Evolutionary conservation across 1,140 invertebrate genomes (phyloP).

Genomic region (Marisa cornuarietis): DNA sequence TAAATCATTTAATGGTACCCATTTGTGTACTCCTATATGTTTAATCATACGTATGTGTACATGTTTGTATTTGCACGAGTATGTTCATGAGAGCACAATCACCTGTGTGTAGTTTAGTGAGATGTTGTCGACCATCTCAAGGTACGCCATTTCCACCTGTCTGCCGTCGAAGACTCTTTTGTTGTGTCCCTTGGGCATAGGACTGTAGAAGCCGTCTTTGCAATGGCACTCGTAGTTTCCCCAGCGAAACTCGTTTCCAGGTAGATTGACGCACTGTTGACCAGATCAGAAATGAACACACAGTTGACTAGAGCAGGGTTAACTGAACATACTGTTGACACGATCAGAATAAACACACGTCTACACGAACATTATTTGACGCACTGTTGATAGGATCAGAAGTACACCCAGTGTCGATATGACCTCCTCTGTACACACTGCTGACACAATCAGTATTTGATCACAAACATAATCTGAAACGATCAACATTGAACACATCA

Average conservation of each 20-base stretch:
- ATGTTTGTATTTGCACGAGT: background rate
- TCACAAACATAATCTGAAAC: too few relatives aligned
- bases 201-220: constrained; percentile 52
- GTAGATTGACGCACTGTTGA: constrained; percentile 54
- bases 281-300: constrained; percentile 19
- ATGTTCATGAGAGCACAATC: too few relatives aligned
- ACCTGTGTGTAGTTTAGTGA: constrained; percentile 29
- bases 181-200: constrained; percentile 13
- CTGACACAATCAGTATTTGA: too few relatives aligned
- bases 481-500: too few relatives aligned
- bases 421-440: too few relatives aligned
- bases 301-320: too few relatives aligned
- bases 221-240: constrained; percentile 61
- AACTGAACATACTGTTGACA: too few relatives aligned
- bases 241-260: constrained; percentile 42
- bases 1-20: too few relatives aligned
- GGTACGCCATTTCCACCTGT: constrained; percentile 52
- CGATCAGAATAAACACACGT: too few relatives aligned
- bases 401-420: too few relatives aligned
- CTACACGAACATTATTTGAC: too few relatives aligned
- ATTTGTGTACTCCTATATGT: background rate
- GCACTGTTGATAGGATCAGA: too few relatives aligned
- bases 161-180: constrained; percentile 52
- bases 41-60: background rate
- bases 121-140: constrained; percentile 39